These are phyloP conservation scores for Sebastes nivosus DNA, from an alignment of 2,797 vertebrate genomes.

Conservation along the genomic window DNA sequence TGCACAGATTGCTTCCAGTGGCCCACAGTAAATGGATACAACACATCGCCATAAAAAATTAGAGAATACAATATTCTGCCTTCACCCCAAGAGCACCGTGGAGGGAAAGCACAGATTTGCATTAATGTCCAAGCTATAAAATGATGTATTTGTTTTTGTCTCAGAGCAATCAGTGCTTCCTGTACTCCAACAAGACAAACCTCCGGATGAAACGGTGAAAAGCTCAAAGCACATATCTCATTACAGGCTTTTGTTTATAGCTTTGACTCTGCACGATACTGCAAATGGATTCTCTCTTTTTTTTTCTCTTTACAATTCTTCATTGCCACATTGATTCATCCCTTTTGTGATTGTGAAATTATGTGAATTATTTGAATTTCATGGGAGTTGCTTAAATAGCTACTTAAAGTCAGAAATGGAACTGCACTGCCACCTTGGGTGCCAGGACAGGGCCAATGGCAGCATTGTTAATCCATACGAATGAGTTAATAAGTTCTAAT, in stretches of 20 bases:
- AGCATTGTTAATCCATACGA: background rate
- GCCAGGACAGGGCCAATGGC: background rate
- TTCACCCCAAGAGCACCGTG: background rate
- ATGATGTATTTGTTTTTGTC: constrained; percentile 60
- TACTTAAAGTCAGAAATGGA: constrained; percentile 10
- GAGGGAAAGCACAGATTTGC: constrained; percentile 24
- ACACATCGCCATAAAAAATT: background rate
- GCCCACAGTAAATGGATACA: constrained; percentile 23
- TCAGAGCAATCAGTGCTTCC: constrained; percentile 51
- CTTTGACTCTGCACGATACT: constrained; percentile 30
- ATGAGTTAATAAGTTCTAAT: background rate
- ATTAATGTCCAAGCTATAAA: constrained; percentile 48
- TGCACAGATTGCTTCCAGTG: constrained; percentile 21
- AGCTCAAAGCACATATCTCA: constrained; percentile 71
- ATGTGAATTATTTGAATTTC: constrained; percentile 37
- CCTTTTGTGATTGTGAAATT: constrained; percentile 13
- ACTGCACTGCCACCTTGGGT: constrained; percentile 5
- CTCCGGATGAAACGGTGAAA: constrained; percentile 41
- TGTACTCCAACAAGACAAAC: constrained; percentile 49
- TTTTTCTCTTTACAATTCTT: background rate
- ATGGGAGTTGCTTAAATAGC: constrained; percentile 21
- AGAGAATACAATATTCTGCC: constrained; percentile 19
- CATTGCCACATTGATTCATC: constrained; percentile 20
- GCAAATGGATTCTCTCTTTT: constrained; percentile 28
- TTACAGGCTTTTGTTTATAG: constrained; percentile 71